phyloP scores from a whole-genome alignment of 2,888 invertebrate genomes.

The Heterodera filipjevi region DNA sequence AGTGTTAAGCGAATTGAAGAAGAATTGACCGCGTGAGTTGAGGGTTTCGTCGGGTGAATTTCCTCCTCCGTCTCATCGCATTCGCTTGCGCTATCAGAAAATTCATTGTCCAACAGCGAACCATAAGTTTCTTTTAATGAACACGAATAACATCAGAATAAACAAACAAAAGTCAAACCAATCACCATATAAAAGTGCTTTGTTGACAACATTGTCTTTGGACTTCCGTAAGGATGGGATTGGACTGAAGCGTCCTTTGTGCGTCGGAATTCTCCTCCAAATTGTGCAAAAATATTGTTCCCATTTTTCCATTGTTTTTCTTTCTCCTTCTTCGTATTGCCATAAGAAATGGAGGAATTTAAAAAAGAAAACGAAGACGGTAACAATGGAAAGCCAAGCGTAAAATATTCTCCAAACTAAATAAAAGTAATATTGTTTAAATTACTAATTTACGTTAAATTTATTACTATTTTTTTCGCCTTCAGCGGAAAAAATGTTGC shows the following conservation, averaged over 20 bases:
- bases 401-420: background rate
- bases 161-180: background rate
- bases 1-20: background rate
- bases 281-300: background rate
- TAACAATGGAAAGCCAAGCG: conserved; percentile 15
- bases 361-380: background rate
- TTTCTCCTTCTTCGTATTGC: background rate
- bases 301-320: background rate
- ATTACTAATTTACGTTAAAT: background rate
- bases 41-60: background rate
- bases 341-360: conserved; percentile 13
- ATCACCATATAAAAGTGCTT: background rate
- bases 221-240: background rate
- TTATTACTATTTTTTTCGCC: background rate
- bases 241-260: conserved; percentile 20
- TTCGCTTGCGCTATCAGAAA: background rate
- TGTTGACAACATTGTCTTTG: conserved; percentile 9
- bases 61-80: background rate
- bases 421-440: background rate
- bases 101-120: background rate
- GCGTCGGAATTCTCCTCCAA: background rate
- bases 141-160: background rate
- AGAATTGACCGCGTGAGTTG: background rate
- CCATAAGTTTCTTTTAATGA: background rate
- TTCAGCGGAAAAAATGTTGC: background rate